phyloP scores from a whole-genome alignment of 2,113 vertebrate genomes.

The Dipodomys merriami region DNA sequence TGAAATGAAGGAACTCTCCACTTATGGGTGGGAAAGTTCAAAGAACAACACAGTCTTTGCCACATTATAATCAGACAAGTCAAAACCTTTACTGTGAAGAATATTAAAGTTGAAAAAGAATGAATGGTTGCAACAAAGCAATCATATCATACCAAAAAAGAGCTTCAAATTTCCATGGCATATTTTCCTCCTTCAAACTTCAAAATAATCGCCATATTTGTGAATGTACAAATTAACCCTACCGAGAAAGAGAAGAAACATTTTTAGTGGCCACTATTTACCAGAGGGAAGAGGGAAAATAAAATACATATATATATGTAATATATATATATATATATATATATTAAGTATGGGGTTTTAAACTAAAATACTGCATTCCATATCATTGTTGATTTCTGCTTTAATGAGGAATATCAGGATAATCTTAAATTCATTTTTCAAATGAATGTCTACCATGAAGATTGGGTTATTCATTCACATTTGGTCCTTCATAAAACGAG shows the following conservation, averaged over 20 bases:
- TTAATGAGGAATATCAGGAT: not conserved
- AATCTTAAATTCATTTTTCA: not conserved
- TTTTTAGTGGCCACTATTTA: not conserved
- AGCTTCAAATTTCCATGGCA: not conserved
- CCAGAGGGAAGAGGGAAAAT: not conserved
- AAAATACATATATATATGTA: too few relatives aligned
- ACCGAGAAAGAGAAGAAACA: not conserved
- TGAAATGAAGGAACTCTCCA: slow-evolving; percentile 31
- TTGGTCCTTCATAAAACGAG: rapidly evolving
- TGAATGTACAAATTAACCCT: not conserved
- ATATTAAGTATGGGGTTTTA: too few relatives aligned
- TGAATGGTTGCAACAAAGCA: not conserved
- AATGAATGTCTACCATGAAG: not conserved
- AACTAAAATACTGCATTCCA: not conserved
- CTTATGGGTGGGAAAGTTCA: slow-evolving; percentile 13
- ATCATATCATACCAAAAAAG: not conserved
- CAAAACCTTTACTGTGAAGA: not conserved
- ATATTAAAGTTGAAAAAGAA: not conserved
- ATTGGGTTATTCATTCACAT: not conserved
- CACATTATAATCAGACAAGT: not conserved
- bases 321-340: too few relatives aligned
- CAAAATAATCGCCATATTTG: not conserved
- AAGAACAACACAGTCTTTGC: not conserved
- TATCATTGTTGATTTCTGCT: not conserved
- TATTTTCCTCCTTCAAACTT: not conserved